These are phyloP conservation scores for Luperina testacea DNA, from an alignment of 2,888 invertebrate genomes.

Conservation along the genomic window DNA sequence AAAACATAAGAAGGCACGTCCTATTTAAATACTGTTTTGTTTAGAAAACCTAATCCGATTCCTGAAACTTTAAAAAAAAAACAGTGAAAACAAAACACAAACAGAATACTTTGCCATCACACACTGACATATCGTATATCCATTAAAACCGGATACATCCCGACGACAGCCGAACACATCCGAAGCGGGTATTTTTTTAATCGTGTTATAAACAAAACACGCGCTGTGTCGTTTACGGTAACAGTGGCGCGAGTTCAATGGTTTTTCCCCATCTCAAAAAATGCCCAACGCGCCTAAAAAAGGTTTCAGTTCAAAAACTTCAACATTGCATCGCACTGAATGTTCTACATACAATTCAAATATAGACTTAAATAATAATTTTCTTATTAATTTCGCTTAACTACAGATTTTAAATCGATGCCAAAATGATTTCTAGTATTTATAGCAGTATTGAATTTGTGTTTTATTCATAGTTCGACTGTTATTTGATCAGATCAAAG, in stretches of 20 bases:
- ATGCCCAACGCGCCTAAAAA: too few relatives aligned
- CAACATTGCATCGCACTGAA: constrained; percentile 21
- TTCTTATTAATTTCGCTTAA: constrained; percentile 50
- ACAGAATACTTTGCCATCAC: too few relatives aligned
- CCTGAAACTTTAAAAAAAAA: neutral
- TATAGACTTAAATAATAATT: constrained; percentile 15
- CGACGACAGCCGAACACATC: too few relatives aligned
- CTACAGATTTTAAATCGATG: constrained; percentile 53
- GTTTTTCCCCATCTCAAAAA: too few relatives aligned
- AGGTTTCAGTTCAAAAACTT: neutral
- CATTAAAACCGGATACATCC: too few relatives aligned
- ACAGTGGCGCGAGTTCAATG: too few relatives aligned
- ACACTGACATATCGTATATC: too few relatives aligned
- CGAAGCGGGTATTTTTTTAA: too few relatives aligned
- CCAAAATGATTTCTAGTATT: constrained; percentile 61
- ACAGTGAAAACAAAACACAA: too few relatives aligned
- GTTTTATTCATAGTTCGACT: constrained; percentile 57
- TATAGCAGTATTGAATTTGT: constrained; percentile 59
- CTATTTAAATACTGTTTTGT: too few relatives aligned
- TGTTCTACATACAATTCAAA: constrained; percentile 23
- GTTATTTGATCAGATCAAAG: constrained; percentile 70
- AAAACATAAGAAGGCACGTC: neutral
- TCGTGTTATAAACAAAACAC: too few relatives aligned
- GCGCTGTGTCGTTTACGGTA: too few relatives aligned
- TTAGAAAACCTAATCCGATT: neutral